Base-by-base conservation (phyloP, 2,797 vertebrate genomes). In the Phylloscopus collybita region DNA sequence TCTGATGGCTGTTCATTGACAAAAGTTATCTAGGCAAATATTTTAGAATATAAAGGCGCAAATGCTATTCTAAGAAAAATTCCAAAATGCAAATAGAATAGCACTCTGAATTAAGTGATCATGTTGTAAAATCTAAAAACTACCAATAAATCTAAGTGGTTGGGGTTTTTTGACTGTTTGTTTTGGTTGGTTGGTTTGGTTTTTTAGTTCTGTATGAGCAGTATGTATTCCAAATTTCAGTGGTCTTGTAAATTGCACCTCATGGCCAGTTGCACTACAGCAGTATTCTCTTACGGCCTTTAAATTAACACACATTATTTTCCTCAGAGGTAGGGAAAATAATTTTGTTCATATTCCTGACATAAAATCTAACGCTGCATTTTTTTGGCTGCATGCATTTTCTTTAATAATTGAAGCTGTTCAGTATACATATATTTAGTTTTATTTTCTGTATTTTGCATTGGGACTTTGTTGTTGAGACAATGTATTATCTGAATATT, bases 381-480 rank as follows among this genome's bases (percentile, higher is more conserved):
- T 75, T 74, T 83, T 89, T 70, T 64, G 36, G 12, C 66, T 65
- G 60, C 44, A 54, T 8, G 4, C 47, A 42, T 86, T 93, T 95
- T 78, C 49, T 92, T 86, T 91, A 93, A 57, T 91, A 80, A 71
- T 80, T 65, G 44, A 90, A 78, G 76, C 80, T 70, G 22, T 72
- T 95, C 40, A 21, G 19, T 59, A 11, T 76, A 60, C 20, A 73
- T 75, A 53, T 22, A 80, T 53, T 75, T 67, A 60, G 44, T 69
- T 95, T 93, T 83, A 47, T 92, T 96, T 95, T 92, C 80, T 53
- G 38, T 80, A 74, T 69, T 94, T 95, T 76, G 51, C 89, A 27
- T 27, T 30, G 45, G 29, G 61, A 61, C 91, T 94, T 89, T 87
- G 30, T 91, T 94, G 75, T 80, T 86, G 54, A 89, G 53, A 50